A percentile compares a stretch with the other conserved stretches of the same genome.
These are phyloP conservation scores for Patiria pectinifera DNA, from an alignment of 53 echinoderm and acorn worm species.

Conservation along the genomic window DNA sequence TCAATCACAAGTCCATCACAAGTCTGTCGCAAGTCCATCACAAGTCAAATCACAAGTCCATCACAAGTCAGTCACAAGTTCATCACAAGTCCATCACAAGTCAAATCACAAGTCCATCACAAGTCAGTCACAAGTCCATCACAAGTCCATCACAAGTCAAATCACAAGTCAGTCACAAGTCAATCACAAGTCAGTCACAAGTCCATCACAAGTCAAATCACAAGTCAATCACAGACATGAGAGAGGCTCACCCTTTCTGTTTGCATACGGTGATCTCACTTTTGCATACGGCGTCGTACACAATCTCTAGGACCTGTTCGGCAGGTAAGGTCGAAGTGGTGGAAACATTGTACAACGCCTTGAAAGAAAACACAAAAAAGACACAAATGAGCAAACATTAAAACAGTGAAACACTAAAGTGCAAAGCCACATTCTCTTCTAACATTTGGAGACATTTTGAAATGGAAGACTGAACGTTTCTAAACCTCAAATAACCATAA, in stretches of 20 bases:
- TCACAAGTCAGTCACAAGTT: too few relatives aligned
- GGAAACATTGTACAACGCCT: slow-evolving; percentile 95
- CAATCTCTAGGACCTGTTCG: slow-evolving; percentile 82
- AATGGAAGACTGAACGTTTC: background rate
- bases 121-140: too few relatives aligned
- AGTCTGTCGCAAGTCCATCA: too few relatives aligned
- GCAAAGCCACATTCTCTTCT: background rate
- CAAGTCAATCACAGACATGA: background rate
- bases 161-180: too few relatives aligned
- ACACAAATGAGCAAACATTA: background rate
- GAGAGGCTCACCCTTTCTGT: slow-evolving; percentile 89
- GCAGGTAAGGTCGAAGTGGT: slow-evolving; percentile 94
- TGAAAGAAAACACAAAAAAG: slow-evolving; percentile 3
- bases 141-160: too few relatives aligned
- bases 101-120: too few relatives aligned
- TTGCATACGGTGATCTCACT: slow-evolving; percentile 86
- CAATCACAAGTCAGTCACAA: too few relatives aligned
- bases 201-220: background rate
- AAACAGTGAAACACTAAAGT: background rate
- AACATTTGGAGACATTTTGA: too few relatives aligned
- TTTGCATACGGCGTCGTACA: slow-evolving; percentile 82
- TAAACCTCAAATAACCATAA: background rate
- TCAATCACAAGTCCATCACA: too few relatives aligned
- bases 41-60: too few relatives aligned
- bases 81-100: too few relatives aligned